phyloP scores from a whole-genome alignment of 2,113 vertebrate species.

The Todiramphus saurophagus region DNA sequence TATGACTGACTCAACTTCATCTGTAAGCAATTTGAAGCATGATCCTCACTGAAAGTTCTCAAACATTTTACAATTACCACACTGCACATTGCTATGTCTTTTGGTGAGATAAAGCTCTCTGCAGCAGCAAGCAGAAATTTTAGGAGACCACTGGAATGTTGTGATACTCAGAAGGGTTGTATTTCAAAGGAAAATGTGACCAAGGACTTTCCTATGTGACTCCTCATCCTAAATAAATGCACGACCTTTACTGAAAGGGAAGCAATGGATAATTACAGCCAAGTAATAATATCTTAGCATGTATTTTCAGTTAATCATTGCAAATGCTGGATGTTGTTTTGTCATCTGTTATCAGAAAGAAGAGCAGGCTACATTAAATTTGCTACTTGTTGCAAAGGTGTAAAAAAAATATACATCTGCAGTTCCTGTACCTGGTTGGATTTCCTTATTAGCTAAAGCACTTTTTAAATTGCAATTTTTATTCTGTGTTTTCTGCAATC shows the following conservation, averaged over 20 bases:
- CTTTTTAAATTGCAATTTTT: not conserved
- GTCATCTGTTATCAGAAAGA: not conserved
- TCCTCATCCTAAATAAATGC: not conserved
- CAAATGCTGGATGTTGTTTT: not conserved
- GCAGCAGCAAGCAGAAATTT: not conserved
- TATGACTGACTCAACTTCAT: not conserved
- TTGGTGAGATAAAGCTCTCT: not conserved
- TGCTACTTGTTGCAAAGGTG: not conserved
- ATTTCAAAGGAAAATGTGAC: not conserved
- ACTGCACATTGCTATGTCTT: not conserved
- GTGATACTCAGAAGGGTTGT: not conserved
- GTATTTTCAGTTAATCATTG: slow-evolving; percentile 29
- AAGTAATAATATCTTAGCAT: not conserved
- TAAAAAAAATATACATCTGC: not conserved
- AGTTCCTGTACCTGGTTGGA: not conserved
- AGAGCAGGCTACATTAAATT: not conserved
- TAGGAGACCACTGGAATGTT: not conserved
- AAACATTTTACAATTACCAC: not conserved
- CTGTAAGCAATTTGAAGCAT: not conserved
- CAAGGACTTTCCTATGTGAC: not conserved
- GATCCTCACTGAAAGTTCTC: not conserved
- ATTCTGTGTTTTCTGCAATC: not conserved
- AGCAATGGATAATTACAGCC: not conserved
- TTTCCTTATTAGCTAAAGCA: not conserved
- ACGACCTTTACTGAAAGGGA: not conserved